A percentile compares a stretch with the other conserved stretches of the same genome.
Evolutionary conservation across 1,140 invertebrate species (phyloP).

Genomic region (Ceratina calcarata): DNA sequence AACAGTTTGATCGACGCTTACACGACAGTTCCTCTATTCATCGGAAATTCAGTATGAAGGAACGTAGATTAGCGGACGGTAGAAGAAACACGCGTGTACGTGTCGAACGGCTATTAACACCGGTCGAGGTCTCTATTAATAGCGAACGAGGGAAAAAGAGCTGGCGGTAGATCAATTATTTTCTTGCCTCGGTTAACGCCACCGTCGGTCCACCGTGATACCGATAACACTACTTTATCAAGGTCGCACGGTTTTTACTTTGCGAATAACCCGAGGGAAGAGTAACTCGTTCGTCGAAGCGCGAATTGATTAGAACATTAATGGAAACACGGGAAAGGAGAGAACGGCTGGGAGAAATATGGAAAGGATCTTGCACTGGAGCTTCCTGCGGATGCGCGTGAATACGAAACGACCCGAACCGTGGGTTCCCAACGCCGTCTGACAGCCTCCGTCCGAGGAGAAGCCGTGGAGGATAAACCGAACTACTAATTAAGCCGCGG

Average conservation of each 20-base stretch:
- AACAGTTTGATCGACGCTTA: no score
- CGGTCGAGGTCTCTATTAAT: conserved; percentile 29
- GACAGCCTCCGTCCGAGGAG: conserved; percentile 25
- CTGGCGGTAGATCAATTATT: conserved; percentile 35
- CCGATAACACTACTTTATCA: conserved; percentile 28
- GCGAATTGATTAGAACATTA: no score
- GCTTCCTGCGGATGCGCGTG: conserved; percentile 43
- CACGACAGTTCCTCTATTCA: no score
- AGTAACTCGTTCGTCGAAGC: no score
- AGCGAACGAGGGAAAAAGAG: conserved; percentile 13
- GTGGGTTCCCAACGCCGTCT: conserved; percentile 25
- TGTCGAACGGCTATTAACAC: conserved; percentile 25
- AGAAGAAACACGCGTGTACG: conserved; percentile 1
- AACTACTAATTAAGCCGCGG: conserved; percentile 56
- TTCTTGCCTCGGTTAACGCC: conserved; percentile 41
- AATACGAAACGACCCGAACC: conserved; percentile 51
- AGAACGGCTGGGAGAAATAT: background rate
- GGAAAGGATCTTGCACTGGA: background rate
- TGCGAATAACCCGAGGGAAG: no score
- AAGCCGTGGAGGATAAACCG: conserved; percentile 45
- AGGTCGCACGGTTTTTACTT: conserved; percentile 7
- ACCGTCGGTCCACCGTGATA: conserved; percentile 17
- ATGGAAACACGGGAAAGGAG: background rate
- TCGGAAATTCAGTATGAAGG: background rate
- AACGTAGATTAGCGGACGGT: conserved; percentile 18